These are phyloP conservation scores for Melanerpes formicivorus DNA, from an alignment of 2,113 vertebrate species.

Conservation along the genomic window DNA sequence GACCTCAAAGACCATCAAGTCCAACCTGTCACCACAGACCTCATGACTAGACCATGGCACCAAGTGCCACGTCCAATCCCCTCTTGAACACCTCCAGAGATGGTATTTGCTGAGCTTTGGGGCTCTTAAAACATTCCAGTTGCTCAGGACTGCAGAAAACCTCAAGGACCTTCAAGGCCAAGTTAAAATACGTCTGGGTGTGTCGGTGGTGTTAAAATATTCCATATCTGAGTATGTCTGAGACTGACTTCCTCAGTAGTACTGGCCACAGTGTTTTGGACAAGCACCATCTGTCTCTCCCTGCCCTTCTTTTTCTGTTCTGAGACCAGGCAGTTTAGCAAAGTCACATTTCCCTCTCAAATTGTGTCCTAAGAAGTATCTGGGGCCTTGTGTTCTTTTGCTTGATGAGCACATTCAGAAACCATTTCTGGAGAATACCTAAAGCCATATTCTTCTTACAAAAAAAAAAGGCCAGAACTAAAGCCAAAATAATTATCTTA, in stretches of 20 bases:
- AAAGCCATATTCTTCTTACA: neutral
- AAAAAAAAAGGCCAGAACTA: neutral
- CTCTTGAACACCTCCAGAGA: no score
- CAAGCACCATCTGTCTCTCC: neutral
- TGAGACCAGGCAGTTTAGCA: neutral
- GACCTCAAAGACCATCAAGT: no score
- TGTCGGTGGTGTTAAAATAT: neutral
- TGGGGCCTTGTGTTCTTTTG: neutral
- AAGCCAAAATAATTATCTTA: neutral
- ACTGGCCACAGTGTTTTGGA: neutral
- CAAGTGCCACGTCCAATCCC: no score
- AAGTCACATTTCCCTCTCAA: neutral
- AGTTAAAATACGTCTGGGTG: neutral
- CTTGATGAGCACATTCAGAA: neutral
- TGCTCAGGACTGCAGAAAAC: neutral
- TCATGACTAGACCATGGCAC: no score
- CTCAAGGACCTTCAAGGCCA: neutral
- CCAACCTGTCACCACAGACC: no score
- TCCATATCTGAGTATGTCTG: fast-evolving
- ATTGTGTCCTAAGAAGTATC: neutral
- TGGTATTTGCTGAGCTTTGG: neutral
- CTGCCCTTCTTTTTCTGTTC: neutral
- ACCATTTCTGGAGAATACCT: neutral
- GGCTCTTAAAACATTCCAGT: neutral
- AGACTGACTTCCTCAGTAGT: neutral